Base-by-base conservation (phyloP, 1,140 invertebrate species). In the Megalopta genalis region DNA sequence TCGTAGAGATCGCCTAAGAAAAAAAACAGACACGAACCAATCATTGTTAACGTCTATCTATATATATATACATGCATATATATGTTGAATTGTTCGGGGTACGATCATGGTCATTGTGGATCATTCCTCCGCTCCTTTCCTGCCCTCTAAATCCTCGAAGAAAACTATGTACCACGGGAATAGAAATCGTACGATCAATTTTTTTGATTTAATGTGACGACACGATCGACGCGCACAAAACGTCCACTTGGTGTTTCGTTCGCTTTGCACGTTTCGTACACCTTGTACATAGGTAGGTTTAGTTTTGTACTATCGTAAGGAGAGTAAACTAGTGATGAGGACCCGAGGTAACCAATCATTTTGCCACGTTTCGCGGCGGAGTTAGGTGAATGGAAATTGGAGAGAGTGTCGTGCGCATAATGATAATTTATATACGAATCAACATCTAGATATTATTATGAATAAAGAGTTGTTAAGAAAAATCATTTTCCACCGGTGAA, bases 251-350 rank as follows among this genome's bases (percentile, higher is more conserved):
- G 39, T 60, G 42, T 74, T 79, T 85, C 80, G 76, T 76, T 86
- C 72, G 85, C 77, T 86, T 83, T 76, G 73, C 76, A 66, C 67
- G 52, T 83, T 59, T 76, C 71, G 78, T 86, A 86, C 64, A 60
- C 73, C 70, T 81, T 91, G 90, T 91, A 91, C 83, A 91, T 91
- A 91, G 84, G 80, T 91, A 91, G 87, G 82, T 80, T 46, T 91
- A 90, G 86, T 90, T 91, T 90, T 91, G 72, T 91, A 91, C 85
- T 83, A 83, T 87, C 81, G 65, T 69, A 69, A 82, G 68, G 23
- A 42, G 52, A 67, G 25, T 46, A 46, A 52, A 37, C 7, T 32
- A 54, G 66, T 52, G 42, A 46, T 67, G 77, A 64, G 66, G 54
- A 77, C 74, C 70, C 46, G 59, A 65, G 49, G 76, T 72, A 67